phyloP scores from a whole-genome alignment of 2,888 invertebrate species.

The Himalopsyche tibetana region DNA sequence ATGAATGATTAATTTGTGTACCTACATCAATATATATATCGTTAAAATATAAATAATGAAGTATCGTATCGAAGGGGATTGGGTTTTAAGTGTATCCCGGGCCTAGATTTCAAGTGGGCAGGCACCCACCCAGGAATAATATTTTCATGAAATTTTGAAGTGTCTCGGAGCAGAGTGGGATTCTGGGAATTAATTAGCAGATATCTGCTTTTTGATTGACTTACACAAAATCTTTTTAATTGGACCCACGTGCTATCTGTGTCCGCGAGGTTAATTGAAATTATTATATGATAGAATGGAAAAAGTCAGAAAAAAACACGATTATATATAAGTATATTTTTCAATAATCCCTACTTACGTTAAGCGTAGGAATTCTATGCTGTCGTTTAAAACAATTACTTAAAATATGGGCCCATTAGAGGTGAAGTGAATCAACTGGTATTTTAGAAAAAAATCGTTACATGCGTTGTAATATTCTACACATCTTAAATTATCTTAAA shows the following conservation, averaged over 20 bases:
- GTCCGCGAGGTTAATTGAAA: not conserved
- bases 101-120: conserved; percentile 22
- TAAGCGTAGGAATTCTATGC: too few species aligned
- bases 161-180: not conserved
- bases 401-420: too few species aligned
- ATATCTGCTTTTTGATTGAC: conserved; percentile 58
- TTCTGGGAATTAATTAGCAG: conserved; percentile 56
- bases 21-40: not conserved
- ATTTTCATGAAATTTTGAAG: conserved; percentile 40
- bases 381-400: too few species aligned
- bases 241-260: conserved; percentile 36
- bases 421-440: too few species aligned
- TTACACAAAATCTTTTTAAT: conserved; percentile 59
- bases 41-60: conserved; percentile 27
- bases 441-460: too few species aligned
- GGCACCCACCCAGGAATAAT: conserved; percentile 1
- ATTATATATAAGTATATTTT: too few species aligned
- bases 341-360: too few species aligned
- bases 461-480: too few species aligned
- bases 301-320: too few species aligned
- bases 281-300: not conserved
- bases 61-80: conserved; percentile 23
- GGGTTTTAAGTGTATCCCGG: not conserved
- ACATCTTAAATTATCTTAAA: too few species aligned
- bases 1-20: too few species aligned